Conservation (phyloP, 2,797 vertebrate species). For the Microctenopoma stevenorrisi region DNA sequence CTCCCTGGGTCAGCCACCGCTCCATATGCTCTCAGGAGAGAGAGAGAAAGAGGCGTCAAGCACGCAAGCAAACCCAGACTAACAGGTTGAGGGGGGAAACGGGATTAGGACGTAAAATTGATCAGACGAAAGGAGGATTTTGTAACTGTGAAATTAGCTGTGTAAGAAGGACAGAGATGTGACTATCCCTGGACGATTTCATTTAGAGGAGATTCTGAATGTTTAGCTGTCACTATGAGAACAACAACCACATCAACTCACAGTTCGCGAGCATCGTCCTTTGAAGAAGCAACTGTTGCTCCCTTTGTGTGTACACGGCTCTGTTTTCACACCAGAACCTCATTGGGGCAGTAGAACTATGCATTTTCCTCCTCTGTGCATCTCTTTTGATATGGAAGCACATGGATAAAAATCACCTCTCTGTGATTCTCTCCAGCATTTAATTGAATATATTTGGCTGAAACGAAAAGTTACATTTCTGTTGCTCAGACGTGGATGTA, state of each 20-base stretch:
- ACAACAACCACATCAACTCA: constrained; percentile 28
- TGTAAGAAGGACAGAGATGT: constrained; percentile 55
- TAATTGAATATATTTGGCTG: background rate
- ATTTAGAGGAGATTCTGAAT: constrained; percentile 50
- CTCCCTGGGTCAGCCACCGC: constrained; percentile 75
- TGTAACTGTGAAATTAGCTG: constrained; percentile 73
- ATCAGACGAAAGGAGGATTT: constrained; percentile 58
- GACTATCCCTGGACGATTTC: constrained; percentile 55
- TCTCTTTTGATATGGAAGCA: too few species aligned
- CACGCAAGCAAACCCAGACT: constrained; percentile 66
- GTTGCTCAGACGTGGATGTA: background rate
- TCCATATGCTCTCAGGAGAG: constrained; percentile 83
- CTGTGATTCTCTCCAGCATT: background rate
- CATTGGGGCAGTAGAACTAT: background rate
- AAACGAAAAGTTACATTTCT: constrained; percentile 7
- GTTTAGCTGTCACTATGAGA: constrained; percentile 40
- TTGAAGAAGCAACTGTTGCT: constrained; percentile 48
- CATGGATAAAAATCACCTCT: constrained; percentile 11
- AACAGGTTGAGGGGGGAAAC: constrained; percentile 69
- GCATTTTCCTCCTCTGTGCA: too few species aligned
- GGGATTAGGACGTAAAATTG: constrained; percentile 70
- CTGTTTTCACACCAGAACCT: constrained; percentile 5
- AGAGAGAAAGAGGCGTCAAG: constrained; percentile 56
- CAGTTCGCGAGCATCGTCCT: constrained; percentile 7
- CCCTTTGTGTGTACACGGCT: constrained; percentile 5